phyloP scores from a whole-genome alignment of 2,797 vertebrate species.

The Cottoperca gobio region DNA sequence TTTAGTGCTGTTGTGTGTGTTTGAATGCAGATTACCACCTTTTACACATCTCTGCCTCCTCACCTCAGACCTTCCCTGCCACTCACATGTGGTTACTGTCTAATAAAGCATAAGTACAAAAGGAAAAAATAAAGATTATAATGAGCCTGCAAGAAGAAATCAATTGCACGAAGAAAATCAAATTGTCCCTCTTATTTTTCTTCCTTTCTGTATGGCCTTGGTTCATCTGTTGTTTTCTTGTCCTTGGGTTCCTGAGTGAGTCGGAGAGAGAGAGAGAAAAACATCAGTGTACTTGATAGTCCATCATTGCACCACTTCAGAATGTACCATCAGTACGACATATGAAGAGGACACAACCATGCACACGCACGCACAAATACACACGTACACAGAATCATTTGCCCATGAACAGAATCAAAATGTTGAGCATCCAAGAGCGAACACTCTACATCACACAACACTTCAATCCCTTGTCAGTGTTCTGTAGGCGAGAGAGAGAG shows the following conservation, averaged over 20 bases:
- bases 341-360: constrained; percentile 49
- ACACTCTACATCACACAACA: constrained; percentile 26
- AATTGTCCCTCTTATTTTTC: constrained; percentile 13
- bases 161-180: constrained; percentile 34
- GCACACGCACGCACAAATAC: not conserved
- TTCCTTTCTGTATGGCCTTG: constrained; percentile 43
- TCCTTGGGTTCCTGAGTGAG: constrained; percentile 65
- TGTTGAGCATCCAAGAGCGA: constrained; percentile 46
- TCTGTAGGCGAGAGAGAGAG: constrained; percentile 15
- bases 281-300: constrained; percentile 61
- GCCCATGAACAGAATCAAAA: constrained; percentile 46
- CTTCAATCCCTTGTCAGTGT: constrained; percentile 23
- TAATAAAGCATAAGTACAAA: constrained; percentile 14
- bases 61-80: not conserved
- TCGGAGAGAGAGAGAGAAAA: constrained; percentile 40
- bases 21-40: constrained; percentile 2
- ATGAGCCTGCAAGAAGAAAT: constrained; percentile 35
- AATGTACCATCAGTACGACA: constrained; percentile 53
- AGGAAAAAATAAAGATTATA: not conserved
- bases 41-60: not conserved
- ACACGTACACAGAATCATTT: constrained; percentile 33
- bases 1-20: not conserved
- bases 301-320: constrained; percentile 61
- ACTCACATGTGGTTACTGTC: constrained; percentile 12
- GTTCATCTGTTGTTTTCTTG: constrained; percentile 59